phyloP scores from a whole-genome alignment of 2,113 vertebrate species.

The Erythrocercus mccallii region DNA sequence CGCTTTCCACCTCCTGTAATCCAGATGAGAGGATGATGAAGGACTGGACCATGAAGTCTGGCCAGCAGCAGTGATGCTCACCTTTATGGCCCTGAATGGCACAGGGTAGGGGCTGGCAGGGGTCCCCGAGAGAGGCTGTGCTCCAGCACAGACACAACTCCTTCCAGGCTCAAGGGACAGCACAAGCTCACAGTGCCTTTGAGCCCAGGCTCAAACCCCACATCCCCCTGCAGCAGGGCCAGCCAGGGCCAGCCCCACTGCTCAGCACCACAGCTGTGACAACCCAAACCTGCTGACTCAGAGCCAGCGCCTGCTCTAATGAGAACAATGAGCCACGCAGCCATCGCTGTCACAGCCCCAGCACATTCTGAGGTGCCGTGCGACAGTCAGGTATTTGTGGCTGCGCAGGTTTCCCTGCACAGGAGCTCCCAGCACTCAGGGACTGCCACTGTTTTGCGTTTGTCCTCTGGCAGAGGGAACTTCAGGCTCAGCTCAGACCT shows the following conservation, averaged over 20 bases:
- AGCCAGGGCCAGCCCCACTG: background rate
- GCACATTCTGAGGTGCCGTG: background rate
- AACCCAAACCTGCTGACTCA: conserved; percentile 48
- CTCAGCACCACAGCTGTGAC: background rate
- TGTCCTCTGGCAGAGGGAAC: background rate
- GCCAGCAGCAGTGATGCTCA: background rate
- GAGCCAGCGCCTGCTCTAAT: background rate
- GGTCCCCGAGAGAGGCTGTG: background rate
- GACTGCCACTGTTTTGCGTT: accelerated
- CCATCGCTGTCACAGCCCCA: background rate
- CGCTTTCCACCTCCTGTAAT: background rate
- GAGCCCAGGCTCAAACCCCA: background rate
- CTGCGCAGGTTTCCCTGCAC: background rate
- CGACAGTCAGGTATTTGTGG: background rate
- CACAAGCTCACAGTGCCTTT: accelerated
- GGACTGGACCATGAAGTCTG: accelerated
- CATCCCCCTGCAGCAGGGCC: accelerated
- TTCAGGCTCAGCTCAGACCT: background rate
- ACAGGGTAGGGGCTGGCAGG: background rate
- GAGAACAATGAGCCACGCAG: conserved; percentile 28
- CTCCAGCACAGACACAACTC: background rate
- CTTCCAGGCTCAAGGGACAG: background rate
- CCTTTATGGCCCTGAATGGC: accelerated
- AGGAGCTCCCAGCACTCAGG: background rate
- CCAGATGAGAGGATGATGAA: background rate